phyloP scores from a whole-genome alignment of 2,797 vertebrate species.

The Poeciliopsis turneri region DNA sequence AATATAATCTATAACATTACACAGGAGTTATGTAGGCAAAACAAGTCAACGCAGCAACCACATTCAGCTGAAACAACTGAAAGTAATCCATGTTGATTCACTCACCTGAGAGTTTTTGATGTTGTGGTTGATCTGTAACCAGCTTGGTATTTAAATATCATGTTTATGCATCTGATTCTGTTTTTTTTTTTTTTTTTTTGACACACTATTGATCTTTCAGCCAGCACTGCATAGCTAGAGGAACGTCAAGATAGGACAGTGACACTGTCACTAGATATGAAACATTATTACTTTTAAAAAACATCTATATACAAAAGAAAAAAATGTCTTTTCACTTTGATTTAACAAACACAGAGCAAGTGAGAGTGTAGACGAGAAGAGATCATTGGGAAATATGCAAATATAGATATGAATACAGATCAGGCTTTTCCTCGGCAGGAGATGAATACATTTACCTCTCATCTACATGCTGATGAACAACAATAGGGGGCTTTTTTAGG shows the following conservation, averaged over 20 bases:
- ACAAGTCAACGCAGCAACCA: not conserved
- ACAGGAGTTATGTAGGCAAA: not conserved
- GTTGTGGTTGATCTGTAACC: conserved; percentile 3
- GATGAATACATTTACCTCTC: conserved; percentile 75
- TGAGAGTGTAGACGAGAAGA: conserved; percentile 44
- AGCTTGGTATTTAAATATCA: conserved; percentile 14
- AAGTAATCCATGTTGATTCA: not conserved
- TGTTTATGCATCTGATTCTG: conserved; percentile 15
- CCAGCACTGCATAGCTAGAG: conserved; percentile 9
- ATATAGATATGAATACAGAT: conserved; percentile 75
- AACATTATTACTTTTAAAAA: conserved; percentile 49
- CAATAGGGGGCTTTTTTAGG: conserved; percentile 43
- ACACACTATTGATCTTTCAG: conserved; percentile 14
- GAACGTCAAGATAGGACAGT: not conserved
- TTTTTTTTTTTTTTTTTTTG: conserved; percentile 7
- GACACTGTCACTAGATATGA: conserved; percentile 33
- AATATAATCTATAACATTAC: not conserved
- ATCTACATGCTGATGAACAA: conserved; percentile 73
- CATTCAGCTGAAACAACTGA: not conserved
- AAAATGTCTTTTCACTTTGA: conserved; percentile 43
- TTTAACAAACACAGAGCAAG: conserved; percentile 45
- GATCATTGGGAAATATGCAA: conserved; percentile 75
- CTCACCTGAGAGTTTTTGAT: conserved; percentile 2
- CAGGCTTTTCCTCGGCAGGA: conserved; percentile 59
- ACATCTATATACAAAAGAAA: not conserved